Evolutionary conservation across 2,113 vertebrate genomes (phyloP).

Genomic region (Sarotherodon lohbergeri): DNA sequence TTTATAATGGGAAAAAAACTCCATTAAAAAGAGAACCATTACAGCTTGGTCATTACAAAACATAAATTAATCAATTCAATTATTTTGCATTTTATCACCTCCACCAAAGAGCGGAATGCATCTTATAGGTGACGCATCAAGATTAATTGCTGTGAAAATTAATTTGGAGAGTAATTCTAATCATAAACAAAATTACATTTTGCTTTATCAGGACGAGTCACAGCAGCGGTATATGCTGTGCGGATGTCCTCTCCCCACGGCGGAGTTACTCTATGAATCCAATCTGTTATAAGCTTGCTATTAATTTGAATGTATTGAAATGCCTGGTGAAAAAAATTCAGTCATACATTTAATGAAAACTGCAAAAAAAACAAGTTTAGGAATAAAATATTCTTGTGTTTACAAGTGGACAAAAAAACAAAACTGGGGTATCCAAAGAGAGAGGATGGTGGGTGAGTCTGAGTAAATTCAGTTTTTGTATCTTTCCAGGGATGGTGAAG

Average conservation of each 20-base stretch:
- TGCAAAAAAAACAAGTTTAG: background rate
- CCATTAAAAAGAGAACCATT: constrained; percentile 52
- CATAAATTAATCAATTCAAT: constrained; percentile 69
- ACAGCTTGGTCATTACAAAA: constrained; percentile 59
- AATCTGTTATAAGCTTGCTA: constrained; percentile 33
- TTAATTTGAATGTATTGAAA: constrained; percentile 50
- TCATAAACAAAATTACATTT: constrained; percentile 63
- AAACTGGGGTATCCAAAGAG: background rate
- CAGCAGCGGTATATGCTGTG: constrained; percentile 21
- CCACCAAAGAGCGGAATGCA: constrained; percentile 45
- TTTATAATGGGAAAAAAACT: constrained; percentile 50
- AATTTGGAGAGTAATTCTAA: constrained; percentile 64
- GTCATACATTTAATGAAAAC: constrained; percentile 27
- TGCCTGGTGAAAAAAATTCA: constrained; percentile 16
- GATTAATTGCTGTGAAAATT: constrained; percentile 69
- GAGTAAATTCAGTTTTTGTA: background rate
- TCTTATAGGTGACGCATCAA: constrained; percentile 61
- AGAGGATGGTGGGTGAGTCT: background rate
- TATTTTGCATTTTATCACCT: constrained; percentile 67
- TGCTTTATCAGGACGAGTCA: constrained; percentile 62
- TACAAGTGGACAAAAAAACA: background rate
- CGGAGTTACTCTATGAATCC: constrained; percentile 12
- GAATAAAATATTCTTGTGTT: background rate
- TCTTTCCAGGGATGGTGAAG: background rate
- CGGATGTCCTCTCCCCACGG: background rate